Evolutionary conservation across 2,797 vertebrate species (phyloP).

Genomic region (Sciurus vulgaris): DNA sequence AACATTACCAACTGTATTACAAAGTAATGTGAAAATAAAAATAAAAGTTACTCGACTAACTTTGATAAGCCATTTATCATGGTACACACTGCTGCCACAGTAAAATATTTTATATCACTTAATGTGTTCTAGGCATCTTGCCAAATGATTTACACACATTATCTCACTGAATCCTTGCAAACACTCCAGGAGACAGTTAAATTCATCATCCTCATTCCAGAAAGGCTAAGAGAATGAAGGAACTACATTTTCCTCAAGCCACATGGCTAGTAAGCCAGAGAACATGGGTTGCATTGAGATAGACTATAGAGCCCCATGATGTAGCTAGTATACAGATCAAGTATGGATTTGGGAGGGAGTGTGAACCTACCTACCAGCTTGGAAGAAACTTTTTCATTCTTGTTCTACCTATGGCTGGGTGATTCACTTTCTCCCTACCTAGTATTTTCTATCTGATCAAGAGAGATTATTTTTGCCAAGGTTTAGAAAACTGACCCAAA

Average conservation of each 20-base stretch:
- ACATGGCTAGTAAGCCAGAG: background rate
- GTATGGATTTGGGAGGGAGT: background rate
- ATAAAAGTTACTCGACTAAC: slow-evolving; percentile 21
- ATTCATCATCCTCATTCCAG: background rate
- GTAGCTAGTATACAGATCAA: background rate
- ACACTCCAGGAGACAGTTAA: background rate
- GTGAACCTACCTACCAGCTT: background rate
- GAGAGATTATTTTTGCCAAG: background rate
- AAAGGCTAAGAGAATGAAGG: background rate
- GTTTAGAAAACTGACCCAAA: background rate
- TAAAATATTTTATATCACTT: slow-evolving; percentile 34
- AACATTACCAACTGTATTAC: slow-evolving; percentile 3
- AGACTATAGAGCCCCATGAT: background rate
- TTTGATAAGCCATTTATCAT: slow-evolving; percentile 40
- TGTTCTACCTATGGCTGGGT: background rate
- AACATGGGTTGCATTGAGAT: background rate
- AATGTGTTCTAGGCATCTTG: background rate
- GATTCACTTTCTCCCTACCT: background rate
- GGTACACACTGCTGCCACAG: background rate
- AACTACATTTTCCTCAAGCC: background rate
- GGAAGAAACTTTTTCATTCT: background rate
- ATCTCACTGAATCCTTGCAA: slow-evolving; percentile 54
- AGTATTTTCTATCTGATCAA: background rate
- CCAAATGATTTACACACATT: background rate
- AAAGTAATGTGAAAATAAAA: background rate